Percentiles rank a stretch among this genome's conserved stretches.
Evolutionary conservation across 2,113 vertebrate genomes (phyloP).

Genomic region (Blennius ocellaris): DNA sequence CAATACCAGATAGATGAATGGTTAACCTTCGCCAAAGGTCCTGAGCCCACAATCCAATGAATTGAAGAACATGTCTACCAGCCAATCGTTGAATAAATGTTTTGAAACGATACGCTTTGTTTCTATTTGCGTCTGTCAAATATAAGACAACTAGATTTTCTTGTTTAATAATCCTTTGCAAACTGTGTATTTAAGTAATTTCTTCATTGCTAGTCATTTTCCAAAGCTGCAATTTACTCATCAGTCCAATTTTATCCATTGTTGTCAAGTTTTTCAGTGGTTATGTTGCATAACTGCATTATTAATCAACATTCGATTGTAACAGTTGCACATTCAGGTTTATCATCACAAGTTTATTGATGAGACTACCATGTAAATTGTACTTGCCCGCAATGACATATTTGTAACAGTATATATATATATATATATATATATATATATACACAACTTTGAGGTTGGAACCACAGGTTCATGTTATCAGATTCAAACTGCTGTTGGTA

Average conservation of each 20-base stretch:
- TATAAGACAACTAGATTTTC: not conserved
- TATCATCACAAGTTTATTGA: slow-evolving; percentile 43
- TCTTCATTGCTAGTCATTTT: not conserved
- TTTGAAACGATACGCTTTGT: not conserved
- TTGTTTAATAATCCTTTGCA: not conserved
- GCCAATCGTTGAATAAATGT: too few relatives aligned
- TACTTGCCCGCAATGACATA: not conserved
- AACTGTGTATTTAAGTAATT: not conserved
- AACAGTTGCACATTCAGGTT: not conserved
- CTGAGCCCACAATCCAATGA: too few relatives aligned
- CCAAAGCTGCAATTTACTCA: not conserved
- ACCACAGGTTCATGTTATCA: too few relatives aligned
- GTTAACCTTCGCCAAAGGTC: too few relatives aligned
- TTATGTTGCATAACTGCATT: too few relatives aligned
- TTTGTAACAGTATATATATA: slow-evolving; percentile 4
- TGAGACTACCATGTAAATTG: slow-evolving; percentile 19
- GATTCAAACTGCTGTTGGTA: not conserved
- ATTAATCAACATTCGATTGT: not conserved
- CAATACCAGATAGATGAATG: too few relatives aligned
- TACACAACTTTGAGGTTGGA: not conserved
- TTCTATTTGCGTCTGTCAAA: not conserved
- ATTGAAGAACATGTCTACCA: too few relatives aligned
- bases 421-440: too few relatives aligned
- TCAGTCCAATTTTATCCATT: too few relatives aligned
- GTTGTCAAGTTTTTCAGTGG: too few relatives aligned